Conservation (phyloP, 2,888 invertebrate genomes). For the Rotaria sp. region DNA sequence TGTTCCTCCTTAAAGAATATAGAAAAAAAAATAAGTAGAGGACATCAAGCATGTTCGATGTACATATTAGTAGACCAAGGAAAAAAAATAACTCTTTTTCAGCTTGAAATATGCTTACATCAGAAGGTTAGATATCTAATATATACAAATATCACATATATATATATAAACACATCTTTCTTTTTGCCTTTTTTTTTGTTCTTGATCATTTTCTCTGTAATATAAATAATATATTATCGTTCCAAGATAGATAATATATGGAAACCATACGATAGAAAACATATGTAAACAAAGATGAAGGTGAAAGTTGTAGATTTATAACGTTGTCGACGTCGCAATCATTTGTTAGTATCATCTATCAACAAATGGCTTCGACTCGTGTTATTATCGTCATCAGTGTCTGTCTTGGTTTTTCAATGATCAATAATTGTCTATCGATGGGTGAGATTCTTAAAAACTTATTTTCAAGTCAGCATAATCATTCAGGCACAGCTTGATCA, state of each 20-base stretch:
- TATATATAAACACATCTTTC: not conserved
- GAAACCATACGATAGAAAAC: not conserved
- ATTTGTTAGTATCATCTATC: not conserved
- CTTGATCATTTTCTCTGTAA: not conserved
- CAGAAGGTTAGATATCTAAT: not conserved
- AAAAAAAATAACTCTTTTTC: not conserved
- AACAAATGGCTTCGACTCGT: not conserved
- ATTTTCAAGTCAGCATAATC: slow-evolving; percentile 2
- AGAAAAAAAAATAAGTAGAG: not conserved
- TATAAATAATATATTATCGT: not conserved
- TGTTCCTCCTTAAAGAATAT: not conserved
- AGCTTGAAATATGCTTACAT: slow-evolving; percentile 6
- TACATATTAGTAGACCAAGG: not conserved
- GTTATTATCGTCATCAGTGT: not conserved
- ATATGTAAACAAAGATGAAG: not conserved
- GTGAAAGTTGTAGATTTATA: not conserved
- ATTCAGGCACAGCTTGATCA: not conserved
- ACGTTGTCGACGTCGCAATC: not conserved
- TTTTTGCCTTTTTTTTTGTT: not conserved
- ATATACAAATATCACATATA: not conserved
- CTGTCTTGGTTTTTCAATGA: not conserved
- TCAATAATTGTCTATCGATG: not conserved
- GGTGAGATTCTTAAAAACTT: not conserved
- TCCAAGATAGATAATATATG: not conserved
- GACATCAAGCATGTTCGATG: not conserved